Conservation (phyloP, 2,888 invertebrate genomes). For the Diabrotica balteata region DNA sequence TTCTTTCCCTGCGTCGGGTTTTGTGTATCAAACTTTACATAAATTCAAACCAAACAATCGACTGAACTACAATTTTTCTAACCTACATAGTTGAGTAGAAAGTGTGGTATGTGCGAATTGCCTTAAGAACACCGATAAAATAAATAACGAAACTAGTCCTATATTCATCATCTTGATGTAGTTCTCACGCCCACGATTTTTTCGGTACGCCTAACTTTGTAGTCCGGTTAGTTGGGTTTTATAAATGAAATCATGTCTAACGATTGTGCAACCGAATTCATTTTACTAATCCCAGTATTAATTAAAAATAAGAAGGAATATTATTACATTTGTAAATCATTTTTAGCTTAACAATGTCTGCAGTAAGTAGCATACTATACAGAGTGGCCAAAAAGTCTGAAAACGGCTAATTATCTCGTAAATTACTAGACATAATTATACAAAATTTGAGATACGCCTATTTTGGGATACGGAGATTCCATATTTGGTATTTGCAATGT, state of each 20-base stretch:
- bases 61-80: conserved; percentile 49
- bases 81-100: conserved; percentile 56
- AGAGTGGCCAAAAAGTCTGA: no score
- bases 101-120: conserved; percentile 45
- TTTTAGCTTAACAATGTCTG: no score
- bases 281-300: no score
- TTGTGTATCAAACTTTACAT: conserved; percentile 33
- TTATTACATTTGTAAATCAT: no score
- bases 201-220: conserved; percentile 22
- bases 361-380: no score
- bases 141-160: conserved; percentile 36
- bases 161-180: conserved; percentile 37
- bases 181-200: conserved; percentile 40
- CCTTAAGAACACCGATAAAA: conserved; percentile 32
- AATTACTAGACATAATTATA: no score
- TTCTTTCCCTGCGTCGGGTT: conserved; percentile 32
- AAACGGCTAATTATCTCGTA: no score
- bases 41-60: conserved; percentile 33
- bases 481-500: no score
- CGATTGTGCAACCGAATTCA: no score
- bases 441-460: no score
- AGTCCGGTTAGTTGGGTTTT: neutral
- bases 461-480: no score
- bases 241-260: neutral
- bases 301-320: no score